phyloP scores from a whole-genome alignment of 2,888 invertebrate genomes.

The Limenitis camilla region DNA sequence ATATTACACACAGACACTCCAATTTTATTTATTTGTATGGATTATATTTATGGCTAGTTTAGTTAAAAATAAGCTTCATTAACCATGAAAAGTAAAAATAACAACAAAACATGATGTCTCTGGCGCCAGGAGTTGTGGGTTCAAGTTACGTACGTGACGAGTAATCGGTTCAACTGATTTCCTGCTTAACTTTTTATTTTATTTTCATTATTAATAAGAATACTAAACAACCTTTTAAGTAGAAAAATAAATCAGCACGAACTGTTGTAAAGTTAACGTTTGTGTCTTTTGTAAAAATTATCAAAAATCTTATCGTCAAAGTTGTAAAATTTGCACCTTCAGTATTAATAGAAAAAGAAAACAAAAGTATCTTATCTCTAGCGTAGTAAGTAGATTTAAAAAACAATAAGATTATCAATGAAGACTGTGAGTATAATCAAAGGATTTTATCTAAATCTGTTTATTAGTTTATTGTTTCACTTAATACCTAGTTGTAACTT shows the following conservation, averaged over 20 bases:
- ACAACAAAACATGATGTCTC: conserved; percentile 3
- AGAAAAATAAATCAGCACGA: no score
- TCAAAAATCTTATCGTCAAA: neutral
- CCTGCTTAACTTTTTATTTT: conserved; percentile 1
- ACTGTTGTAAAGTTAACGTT: no score
- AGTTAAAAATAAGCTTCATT: conserved; percentile 2
- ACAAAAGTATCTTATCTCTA: no score
- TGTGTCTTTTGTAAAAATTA: neutral
- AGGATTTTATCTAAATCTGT: neutral
- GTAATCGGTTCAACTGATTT: conserved; percentile 6
- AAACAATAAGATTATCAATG: conserved; percentile 2
- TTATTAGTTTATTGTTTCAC: neutral
- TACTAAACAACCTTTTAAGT: no score
- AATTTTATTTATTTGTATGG: no score
- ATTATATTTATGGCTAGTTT: neutral
- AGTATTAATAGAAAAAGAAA: no score
- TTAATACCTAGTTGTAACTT: neutral
- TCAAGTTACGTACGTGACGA: conserved; percentile 7
- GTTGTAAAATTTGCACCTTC: neutral
- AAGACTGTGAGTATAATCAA: neutral
- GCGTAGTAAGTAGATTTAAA: neutral
- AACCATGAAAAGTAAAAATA: conserved; percentile 2
- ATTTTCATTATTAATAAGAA: neutral
- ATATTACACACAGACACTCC: no score
- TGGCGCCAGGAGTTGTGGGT: conserved; percentile 6